phyloP scores from a whole-genome alignment of 2,113 vertebrate genomes.

The Albula goreensis region DNA sequence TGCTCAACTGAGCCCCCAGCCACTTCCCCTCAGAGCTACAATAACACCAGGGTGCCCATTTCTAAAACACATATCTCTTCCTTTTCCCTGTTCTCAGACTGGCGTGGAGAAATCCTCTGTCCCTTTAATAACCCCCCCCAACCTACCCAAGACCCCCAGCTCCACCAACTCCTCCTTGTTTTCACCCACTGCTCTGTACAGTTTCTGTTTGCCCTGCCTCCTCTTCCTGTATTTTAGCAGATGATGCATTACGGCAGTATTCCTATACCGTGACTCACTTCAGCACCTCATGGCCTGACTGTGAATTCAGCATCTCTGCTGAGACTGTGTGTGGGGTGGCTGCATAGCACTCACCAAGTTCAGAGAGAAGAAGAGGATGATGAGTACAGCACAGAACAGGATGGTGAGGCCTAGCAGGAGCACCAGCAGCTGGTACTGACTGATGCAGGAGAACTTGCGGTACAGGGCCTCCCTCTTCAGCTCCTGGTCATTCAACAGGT shows the following conservation, averaged over 20 bases:
- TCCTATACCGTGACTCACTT: no score
- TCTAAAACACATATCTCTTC: background rate
- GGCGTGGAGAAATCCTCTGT: background rate
- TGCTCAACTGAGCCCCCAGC: slow-evolving; percentile 21
- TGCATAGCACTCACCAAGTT: slow-evolving; percentile 72
- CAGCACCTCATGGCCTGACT: background rate
- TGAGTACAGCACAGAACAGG: slow-evolving; percentile 70
- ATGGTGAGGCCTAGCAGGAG: slow-evolving; percentile 81
- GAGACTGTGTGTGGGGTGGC: background rate
- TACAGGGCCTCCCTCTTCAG: slow-evolving; percentile 82
- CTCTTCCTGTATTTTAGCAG: no score
- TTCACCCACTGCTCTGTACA: no score
- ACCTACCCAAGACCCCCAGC: background rate
- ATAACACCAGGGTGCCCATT: slow-evolving; percentile 17
- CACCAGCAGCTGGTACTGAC: slow-evolving; percentile 86
- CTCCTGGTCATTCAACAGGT: slow-evolving; percentile 86
- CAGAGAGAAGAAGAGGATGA: slow-evolving; percentile 72
- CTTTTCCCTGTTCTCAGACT: background rate
- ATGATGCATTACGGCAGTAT: no score
- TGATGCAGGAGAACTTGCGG: slow-evolving; percentile 86
- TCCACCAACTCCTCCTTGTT: background rate
- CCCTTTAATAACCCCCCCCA: background rate
- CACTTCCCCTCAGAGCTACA: slow-evolving; percentile 28
- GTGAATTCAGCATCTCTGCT: background rate
- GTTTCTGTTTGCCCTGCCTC: no score